Evolutionary conservation across 1,140 invertebrate species (phyloP), one percentile per base, ranked within the genome.

Genomic region (Lasioglossum baleicum): DNA sequence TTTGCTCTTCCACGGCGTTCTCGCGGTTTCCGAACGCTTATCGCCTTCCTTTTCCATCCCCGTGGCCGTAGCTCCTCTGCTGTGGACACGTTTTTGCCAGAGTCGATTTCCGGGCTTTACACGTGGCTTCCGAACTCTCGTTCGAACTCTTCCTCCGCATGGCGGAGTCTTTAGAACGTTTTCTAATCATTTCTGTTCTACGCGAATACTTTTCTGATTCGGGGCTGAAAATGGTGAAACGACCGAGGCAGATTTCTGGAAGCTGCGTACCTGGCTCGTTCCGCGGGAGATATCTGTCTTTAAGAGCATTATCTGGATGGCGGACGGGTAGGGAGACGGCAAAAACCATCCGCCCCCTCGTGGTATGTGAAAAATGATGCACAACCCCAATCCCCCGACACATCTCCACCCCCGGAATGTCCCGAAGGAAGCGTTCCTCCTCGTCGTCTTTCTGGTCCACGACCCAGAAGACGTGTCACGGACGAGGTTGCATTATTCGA

Each of bases 281-380:
- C 87, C 85, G 87, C 88, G 84, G 88, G 87, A 90, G 87, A 92
- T 92, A 92, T 92, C 91, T 86, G 87, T 90, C 91, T 92, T 92
- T 92, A 92, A 92, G 91, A 90, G 92, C 91, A 92, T 92, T 92
- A 92, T 92, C 91, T 90, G 88, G 87, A 90, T 90, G 85, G 87
- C 80, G 80, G 87, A 82, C 83, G 80, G 75, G 73, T 81, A 85
- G 75, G 87, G 88, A 85, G 89, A 87, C 85, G 83, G 88, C 89
- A 92, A 92, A 92, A 92, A 92, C 89, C 89, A 85, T 88, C 88
- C 92, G 88, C 92, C 91, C 91, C 90, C 89, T 91, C 87, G 90
- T 89, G 89, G 90, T 92, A 92, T 91, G 91, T 92, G 92, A 92
- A 92, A 92, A 92, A 92, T 92, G 92, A 92, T 92, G 91, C 91